Conservation (phyloP, 35 echinoderm and acorn worm genomes). For the Heliocidaris tuberculata region DNA sequence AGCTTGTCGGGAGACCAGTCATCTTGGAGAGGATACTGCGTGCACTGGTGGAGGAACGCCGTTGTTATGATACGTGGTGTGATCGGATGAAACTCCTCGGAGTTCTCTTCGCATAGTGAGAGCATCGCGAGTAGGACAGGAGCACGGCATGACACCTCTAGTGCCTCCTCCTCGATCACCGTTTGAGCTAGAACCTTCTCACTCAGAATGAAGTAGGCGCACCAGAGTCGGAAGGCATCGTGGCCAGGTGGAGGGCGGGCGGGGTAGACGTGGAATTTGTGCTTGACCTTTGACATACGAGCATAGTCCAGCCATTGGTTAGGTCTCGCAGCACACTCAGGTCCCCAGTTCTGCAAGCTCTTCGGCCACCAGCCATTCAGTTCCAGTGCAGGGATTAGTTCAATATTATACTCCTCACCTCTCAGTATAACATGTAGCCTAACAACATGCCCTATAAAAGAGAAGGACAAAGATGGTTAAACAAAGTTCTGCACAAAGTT, state of each 20-base stretch:
- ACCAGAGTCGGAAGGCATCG: conserved; percentile 69
- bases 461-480: background rate
- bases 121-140: conserved; percentile 44
- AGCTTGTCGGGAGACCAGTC: conserved; percentile 74
- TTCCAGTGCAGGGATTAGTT: conserved; percentile 58
- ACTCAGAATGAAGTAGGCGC: conserved; percentile 61
- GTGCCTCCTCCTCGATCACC: background rate
- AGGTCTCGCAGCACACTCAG: conserved; percentile 46
- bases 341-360: conserved; percentile 59
- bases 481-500: no score
- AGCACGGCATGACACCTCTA: conserved; percentile 45
- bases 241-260: conserved; percentile 19
- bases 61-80: conserved; percentile 65
- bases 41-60: conserved; percentile 79
- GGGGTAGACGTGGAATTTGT: conserved; percentile 55
- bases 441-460: background rate
- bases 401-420: conserved; percentile 55
- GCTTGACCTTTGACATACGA: conserved; percentile 48
- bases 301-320: conserved; percentile 53
- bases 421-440: conserved; percentile 36
- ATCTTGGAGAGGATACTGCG: conserved; percentile 85
- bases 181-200: conserved; percentile 61
- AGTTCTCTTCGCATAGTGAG: conserved; percentile 75
- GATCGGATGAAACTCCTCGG: conserved; percentile 74
- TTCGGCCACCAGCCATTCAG: conserved; percentile 63